These are phyloP conservation scores for Teleopsis dalmanni DNA, from an alignment of 1,140 invertebrate species.

Conservation along the genomic window DNA sequence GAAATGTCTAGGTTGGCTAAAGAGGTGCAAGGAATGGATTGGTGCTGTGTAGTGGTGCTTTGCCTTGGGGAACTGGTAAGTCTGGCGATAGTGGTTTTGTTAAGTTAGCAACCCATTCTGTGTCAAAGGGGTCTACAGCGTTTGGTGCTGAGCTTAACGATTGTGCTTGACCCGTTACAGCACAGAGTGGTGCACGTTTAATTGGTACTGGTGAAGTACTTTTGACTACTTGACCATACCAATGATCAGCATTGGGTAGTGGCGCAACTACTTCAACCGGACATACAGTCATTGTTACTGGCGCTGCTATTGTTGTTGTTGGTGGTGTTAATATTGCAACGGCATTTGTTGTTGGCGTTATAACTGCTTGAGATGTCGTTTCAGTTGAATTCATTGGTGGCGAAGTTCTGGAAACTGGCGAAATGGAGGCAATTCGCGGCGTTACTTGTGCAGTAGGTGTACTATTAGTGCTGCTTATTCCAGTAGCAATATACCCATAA, in stretches of 20 bases:
- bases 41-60: constrained; percentile 39
- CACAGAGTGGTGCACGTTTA: constrained; percentile 47
- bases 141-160: constrained; percentile 49
- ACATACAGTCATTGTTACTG: constrained; percentile 24
- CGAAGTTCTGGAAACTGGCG: constrained; percentile 2
- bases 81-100: constrained; percentile 38
- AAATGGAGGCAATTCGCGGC: constrained; percentile 13
- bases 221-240: constrained; percentile 64
- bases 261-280: constrained; percentile 23
- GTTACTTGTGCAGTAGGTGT: constrained; percentile 28
- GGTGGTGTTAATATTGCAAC: constrained; percentile 42
- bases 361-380: no score
- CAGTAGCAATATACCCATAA: constrained; percentile 3
- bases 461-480: constrained; percentile 8
- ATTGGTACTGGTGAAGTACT: constrained; percentile 47
- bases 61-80: no score
- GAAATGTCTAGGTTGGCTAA: no score
- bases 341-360: constrained; percentile 18
- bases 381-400: no score
- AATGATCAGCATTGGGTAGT: constrained; percentile 67
- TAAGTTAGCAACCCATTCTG: constrained; percentile 65
- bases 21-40: constrained; percentile 50
- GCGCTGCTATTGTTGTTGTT: no score
- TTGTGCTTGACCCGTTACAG: constrained; percentile 54
- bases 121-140: constrained; percentile 69